Evolutionary conservation across 2,113 vertebrate species (phyloP).

Genomic region (human): DNA sequence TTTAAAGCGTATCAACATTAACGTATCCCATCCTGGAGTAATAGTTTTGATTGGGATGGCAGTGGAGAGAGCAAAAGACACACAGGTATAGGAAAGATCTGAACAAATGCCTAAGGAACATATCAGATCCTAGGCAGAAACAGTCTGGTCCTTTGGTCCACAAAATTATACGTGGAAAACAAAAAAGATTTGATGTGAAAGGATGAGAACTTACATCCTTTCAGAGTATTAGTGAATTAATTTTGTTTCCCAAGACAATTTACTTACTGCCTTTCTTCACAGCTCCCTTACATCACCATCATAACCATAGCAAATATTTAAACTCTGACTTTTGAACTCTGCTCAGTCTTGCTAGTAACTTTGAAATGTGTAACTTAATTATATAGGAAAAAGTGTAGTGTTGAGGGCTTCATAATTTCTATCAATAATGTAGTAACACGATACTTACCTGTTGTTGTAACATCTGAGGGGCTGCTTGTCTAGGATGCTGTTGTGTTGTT

Average conservation of each 20-base stretch:
- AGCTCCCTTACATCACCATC: background rate
- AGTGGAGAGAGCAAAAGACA: conserved; percentile 59
- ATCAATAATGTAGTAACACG: background rate
- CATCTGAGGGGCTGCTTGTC: conserved; percentile 90
- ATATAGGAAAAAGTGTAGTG: background rate
- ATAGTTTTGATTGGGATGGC: background rate
- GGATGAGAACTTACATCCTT: background rate
- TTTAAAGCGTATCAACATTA: background rate
- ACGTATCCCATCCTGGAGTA: background rate
- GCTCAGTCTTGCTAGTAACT: background rate
- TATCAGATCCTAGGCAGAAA: background rate
- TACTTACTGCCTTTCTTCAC: background rate
- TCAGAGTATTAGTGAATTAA: background rate
- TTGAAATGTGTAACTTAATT: background rate
- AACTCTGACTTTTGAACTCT: background rate
- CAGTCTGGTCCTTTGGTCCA: background rate
- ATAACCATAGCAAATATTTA: conserved; percentile 8
- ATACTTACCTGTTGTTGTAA: conserved; percentile 93
- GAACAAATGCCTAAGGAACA: background rate
- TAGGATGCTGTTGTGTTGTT: conserved; percentile 77
- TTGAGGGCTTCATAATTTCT: background rate
- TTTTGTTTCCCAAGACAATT: background rate
- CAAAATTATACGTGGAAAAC: background rate
- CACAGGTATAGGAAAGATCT: background rate
- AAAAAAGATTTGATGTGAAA: background rate